Percentiles rank a stretch among this genome's conserved stretches.
Conservation (phyloP, 2,888 invertebrate species). For the Choristoneura rosaceana region DNA sequence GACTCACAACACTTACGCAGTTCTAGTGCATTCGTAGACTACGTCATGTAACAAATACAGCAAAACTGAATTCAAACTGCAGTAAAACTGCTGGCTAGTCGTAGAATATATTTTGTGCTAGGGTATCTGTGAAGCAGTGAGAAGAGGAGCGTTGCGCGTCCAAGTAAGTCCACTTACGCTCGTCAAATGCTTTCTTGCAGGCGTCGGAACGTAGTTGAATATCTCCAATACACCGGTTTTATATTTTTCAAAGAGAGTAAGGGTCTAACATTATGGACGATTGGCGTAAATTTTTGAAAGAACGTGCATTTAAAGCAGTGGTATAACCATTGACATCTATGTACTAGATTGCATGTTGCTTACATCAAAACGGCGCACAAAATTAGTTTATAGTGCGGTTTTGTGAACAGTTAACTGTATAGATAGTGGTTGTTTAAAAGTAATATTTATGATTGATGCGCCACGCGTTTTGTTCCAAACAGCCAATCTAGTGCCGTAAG, state of each 20-base stretch:
- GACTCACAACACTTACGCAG: background rate
- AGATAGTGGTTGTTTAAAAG: too few relatives aligned
- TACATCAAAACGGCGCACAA: too few relatives aligned
- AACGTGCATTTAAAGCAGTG: too few relatives aligned
- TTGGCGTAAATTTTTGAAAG: background rate
- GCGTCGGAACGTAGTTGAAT: background rate
- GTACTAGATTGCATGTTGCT: too few relatives aligned
- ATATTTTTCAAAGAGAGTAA: background rate
- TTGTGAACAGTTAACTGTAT: too few relatives aligned
- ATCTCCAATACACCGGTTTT: constrained; percentile 1
- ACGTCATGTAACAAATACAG: background rate
- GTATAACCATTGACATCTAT: too few relatives aligned
- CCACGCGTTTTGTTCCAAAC: too few relatives aligned
- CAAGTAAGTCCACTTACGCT: constrained; percentile 13
- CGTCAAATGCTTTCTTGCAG: constrained; percentile 13
- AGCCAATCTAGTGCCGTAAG: too few relatives aligned
- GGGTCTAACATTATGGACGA: too few relatives aligned
- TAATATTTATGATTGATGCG: too few relatives aligned
- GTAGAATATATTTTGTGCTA: background rate
- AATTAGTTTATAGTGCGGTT: too few relatives aligned
- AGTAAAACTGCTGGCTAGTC: background rate
- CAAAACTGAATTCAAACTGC: background rate
- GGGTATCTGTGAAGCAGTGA: background rate
- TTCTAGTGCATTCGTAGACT: background rate
- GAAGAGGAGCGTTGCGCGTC: constrained; percentile 6